These are phyloP conservation scores for Cataglyphis livida DNA, from an alignment of 2,888 invertebrate species.

Conservation along the genomic window DNA sequence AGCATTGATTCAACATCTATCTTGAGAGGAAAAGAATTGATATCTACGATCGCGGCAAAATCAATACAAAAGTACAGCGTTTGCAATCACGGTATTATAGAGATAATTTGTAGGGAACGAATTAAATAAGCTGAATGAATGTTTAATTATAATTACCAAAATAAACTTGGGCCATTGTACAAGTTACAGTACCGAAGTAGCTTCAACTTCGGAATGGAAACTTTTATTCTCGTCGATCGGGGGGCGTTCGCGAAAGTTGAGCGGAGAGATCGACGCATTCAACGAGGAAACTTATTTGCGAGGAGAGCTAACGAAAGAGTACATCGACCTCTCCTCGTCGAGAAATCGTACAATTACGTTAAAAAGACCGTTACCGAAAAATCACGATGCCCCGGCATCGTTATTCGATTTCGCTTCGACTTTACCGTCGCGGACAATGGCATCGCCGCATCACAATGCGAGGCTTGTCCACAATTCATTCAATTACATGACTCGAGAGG, in stretches of 20 bases:
- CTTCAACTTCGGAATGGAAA: conserved; percentile 46
- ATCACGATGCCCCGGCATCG: conserved; percentile 70
- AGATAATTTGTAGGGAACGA: neutral
- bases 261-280: conserved; percentile 65
- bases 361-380: conserved; percentile 64
- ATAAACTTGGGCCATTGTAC: conserved; percentile 39
- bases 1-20: neutral
- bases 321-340: conserved; percentile 63
- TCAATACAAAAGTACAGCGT: neutral
- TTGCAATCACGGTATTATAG: conserved; percentile 14
- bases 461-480: conserved; percentile 62
- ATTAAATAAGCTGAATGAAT: conserved; percentile 38
- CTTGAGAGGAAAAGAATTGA: neutral
- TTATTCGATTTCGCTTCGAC: conserved; percentile 67
- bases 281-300: conserved; percentile 71
- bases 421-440: conserved; percentile 39
- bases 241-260: conserved; percentile 63
- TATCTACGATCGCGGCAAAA: neutral
- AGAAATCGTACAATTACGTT: conserved; percentile 69
- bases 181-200: conserved; percentile 31
- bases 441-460: conserved; percentile 56
- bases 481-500: conserved; percentile 61
- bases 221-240: conserved; percentile 64
- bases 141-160: conserved; percentile 42
- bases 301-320: conserved; percentile 69